Evolutionary conservation across 2,113 vertebrate genomes (phyloP), one percentile per base, ranked within the genome.

Genomic region (Anas platyrhynchos): DNA sequence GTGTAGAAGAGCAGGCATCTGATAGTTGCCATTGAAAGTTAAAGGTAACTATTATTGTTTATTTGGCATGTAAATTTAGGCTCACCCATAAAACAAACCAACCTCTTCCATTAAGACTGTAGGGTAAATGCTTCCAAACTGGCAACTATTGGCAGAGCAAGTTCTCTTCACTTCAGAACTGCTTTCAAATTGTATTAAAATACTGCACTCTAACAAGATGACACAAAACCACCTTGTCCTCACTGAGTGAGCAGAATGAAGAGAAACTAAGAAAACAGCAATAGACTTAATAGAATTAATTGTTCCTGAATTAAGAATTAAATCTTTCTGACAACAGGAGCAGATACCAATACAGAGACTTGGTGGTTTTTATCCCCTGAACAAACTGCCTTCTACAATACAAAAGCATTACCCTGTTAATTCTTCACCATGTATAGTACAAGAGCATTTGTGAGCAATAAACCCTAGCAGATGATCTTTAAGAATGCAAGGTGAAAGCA

Each of bases 321-420:
- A 32, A 41, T 22, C 32, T 71, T 43, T 6, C 11, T 54, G 36
- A n/a, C 25, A 36, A 34, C 22, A 38, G 46, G 58, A 58, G 32
- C 32, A 36, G 29, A 43, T 4, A 16, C 0, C 2, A 59, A 17
- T 2, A 0, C 29, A 86, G 38, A 79, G 12, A 4, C 5, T 52
- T 52, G 13, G 22, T 46, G 20, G 46, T 38, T 34, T 41, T 41
- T 56, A 16, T 48, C 46, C 46, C 46, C 27, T 38, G 26, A 29
- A 55, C 16, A 14, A 11, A 38, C 11, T 31, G 29, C 41, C 75
- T 44, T 16, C 29, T 26, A 56, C 20, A 55, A 34, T 17, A 38
- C 7, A 58, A 2, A 23, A 81, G 55, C 0, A 0, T 43, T 5
- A n/a, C 4, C 41, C 44, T 16, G 41, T 1, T 44, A 21, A 6